phyloP scores from a whole-genome alignment of 2,113 vertebrate species.

The Forbesichthys papilliferus region DNA sequence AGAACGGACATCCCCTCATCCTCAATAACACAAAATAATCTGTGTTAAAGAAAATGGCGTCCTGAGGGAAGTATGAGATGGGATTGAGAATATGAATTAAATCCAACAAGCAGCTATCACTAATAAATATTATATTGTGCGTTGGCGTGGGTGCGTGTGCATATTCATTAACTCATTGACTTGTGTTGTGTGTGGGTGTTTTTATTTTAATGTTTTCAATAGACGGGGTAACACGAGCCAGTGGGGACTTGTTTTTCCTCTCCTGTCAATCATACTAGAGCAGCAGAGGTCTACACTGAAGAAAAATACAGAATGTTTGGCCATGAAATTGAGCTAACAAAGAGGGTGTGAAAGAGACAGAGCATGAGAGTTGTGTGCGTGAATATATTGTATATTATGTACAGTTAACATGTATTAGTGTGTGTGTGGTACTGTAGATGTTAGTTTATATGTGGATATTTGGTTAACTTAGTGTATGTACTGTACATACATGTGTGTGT shows the following conservation, averaged over 20 bases:
- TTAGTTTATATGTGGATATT: not conserved
- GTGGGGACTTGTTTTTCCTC: conserved; percentile 15
- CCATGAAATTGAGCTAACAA: conserved; percentile 1
- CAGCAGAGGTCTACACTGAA: conserved; percentile 38
- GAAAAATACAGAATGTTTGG: conserved; percentile 40
- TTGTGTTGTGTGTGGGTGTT: not conserved
- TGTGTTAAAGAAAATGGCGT: too few species aligned
- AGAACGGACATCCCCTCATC: too few species aligned
- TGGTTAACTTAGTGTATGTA: not conserved
- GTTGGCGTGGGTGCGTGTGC: not conserved
- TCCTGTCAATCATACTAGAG: conserved; percentile 22
- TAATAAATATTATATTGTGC: not conserved
- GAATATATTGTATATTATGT: not conserved
- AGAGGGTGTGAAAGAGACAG: not conserved
- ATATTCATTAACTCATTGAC: not conserved
- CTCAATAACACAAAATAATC: too few species aligned
- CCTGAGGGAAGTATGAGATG: too few species aligned
- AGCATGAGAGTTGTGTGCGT: not conserved
- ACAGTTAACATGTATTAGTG: not conserved
- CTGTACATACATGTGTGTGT: not conserved
- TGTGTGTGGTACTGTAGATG: not conserved
- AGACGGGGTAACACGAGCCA: conserved; percentile 12
- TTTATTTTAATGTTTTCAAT: not conserved
- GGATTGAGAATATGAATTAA: not conserved
- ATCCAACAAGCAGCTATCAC: not conserved